Evolutionary conservation across 2,797 vertebrate species (phyloP).

Genomic region (Epinephelus coioides): DNA sequence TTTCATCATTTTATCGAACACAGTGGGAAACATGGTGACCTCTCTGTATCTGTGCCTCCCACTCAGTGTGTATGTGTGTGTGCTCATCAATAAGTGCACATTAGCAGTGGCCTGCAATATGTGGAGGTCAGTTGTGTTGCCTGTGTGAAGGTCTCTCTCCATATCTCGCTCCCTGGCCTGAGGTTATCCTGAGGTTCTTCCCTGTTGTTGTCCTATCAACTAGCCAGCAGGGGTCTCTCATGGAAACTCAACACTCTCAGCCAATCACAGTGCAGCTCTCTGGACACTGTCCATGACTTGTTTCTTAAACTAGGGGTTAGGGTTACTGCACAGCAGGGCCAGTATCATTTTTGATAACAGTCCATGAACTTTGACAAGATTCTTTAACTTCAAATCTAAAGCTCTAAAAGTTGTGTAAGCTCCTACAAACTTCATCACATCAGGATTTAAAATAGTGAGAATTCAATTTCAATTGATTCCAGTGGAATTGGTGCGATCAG

Average conservation of each 20-base stretch:
- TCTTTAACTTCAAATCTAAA: background rate
- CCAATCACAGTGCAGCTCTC: slow-evolving; percentile 34
- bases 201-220: slow-evolving; percentile 24
- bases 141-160: slow-evolving; percentile 2
- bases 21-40: slow-evolving; percentile 5
- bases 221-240: slow-evolving; percentile 53
- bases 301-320: background rate
- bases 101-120: slow-evolving; percentile 43
- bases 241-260: slow-evolving; percentile 13
- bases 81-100: slow-evolving; percentile 25
- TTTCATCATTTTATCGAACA: slow-evolving; percentile 4
- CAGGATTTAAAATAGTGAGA: background rate
- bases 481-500: background rate
- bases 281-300: background rate
- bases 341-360: background rate
- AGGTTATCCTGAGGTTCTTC: background rate
- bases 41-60: background rate
- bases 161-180: background rate
- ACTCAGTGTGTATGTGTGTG: slow-evolving; percentile 16
- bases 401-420: background rate
- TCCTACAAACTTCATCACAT: background rate
- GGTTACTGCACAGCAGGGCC: background rate
- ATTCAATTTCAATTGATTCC: background rate
- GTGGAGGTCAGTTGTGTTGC: slow-evolving; percentile 25
- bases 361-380: background rate